Evolutionary conservation across 2,113 vertebrate genomes (phyloP).

Genomic region (Mungos mungo): DNA sequence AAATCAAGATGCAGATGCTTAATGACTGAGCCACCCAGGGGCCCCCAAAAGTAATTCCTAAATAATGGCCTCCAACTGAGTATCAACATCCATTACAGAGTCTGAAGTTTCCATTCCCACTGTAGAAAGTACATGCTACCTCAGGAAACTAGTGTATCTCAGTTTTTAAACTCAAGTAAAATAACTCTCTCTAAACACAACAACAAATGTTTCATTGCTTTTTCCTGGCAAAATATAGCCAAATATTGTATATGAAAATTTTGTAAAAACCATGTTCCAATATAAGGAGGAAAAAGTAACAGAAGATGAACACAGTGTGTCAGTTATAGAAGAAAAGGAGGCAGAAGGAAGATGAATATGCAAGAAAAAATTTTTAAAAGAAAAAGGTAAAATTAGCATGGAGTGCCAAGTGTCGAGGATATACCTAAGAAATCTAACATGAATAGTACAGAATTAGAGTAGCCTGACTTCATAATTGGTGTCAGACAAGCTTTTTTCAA

Average conservation of each 20-base stretch:
- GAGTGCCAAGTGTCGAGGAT: background rate
- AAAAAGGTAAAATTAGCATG: background rate
- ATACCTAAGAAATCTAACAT: background rate
- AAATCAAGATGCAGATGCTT: too few relatives aligned
- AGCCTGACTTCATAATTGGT: background rate
- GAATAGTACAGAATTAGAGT: background rate
- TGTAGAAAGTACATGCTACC: background rate
- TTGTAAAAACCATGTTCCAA: background rate
- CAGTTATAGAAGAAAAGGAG: background rate
- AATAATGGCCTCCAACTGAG: background rate
- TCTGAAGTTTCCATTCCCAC: background rate
- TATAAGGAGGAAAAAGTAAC: background rate
- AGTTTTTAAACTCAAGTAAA: background rate
- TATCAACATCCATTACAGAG: background rate
- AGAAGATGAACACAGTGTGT: background rate
- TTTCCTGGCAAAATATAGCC: background rate
- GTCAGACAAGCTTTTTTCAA: background rate
- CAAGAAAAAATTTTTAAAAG: background rate
- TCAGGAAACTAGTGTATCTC: background rate
- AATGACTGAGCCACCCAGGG: too few relatives aligned
- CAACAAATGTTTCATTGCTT: background rate
- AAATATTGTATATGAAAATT: background rate
- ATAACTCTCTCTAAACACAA: background rate
- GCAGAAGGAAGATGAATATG: background rate
- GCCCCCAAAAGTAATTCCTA: background rate